Evolutionary conservation across 2,797 vertebrate species (phyloP).

Genomic region (Macrochelys suwanniensis): DNA sequence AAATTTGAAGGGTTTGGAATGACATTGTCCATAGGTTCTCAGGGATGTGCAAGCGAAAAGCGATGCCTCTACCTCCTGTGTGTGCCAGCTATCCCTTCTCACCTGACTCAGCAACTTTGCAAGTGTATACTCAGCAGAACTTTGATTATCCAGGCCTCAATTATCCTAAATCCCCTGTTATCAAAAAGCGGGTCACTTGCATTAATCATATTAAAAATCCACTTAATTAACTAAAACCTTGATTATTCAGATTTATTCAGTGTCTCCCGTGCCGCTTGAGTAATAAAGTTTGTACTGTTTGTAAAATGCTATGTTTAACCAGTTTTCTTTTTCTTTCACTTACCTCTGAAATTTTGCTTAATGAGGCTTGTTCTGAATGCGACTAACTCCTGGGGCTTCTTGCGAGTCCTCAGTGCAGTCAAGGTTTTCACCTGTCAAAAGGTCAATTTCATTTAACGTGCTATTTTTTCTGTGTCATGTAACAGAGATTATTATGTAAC

Average conservation of each 20-base stretch:
- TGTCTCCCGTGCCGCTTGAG: neutral
- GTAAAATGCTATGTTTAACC: neutral
- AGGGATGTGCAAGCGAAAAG: neutral
- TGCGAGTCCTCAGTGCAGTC: constrained; percentile 20
- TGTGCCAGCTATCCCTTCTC: neutral
- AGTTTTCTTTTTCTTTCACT: neutral
- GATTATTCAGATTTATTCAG: constrained; percentile 28
- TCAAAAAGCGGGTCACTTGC: neutral
- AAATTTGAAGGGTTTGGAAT: neutral
- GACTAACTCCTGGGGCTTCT: constrained; percentile 4
- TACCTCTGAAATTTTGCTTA: constrained; percentile 45
- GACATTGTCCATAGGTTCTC: neutral
- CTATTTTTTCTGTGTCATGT: neutral
- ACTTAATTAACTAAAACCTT: neutral
- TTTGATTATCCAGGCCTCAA: neutral
- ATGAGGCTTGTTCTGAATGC: constrained; percentile 40
- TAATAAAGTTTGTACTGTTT: neutral
- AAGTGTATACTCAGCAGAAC: neutral
- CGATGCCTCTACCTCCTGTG: neutral
- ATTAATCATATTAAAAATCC: neutral
- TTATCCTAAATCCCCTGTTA: neutral
- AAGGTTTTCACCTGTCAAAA: neutral
- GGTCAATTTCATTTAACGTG: neutral
- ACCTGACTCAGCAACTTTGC: neutral
- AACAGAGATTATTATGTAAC: neutral